Percentiles rank a stretch among this genome's conserved stretches.
phyloP scores from a whole-genome alignment of 2,797 vertebrate genomes.

The Scarus forsteni region DNA sequence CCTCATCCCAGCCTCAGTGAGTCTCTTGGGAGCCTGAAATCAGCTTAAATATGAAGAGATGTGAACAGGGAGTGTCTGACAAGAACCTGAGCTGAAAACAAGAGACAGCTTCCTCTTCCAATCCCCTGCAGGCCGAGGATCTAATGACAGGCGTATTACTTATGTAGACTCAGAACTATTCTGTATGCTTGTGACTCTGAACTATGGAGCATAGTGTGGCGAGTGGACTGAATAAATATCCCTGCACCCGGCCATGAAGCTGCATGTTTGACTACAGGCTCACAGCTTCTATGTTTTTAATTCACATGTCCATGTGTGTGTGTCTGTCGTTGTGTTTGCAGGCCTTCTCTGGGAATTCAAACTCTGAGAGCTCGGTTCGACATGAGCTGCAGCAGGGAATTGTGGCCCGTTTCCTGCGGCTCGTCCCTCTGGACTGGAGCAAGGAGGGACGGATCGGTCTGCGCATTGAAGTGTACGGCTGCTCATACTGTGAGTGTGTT shows the following conservation, averaged over 20 bases:
- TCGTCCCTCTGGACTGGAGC: conserved; percentile 95
- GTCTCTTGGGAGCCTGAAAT: conserved; percentile 31
- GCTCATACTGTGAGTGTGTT: conserved; percentile 93
- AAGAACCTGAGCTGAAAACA: conserved; percentile 18
- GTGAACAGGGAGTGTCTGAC: conserved; percentile 30
- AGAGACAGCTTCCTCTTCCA: conserved; percentile 42
- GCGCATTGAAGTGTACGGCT: conserved; percentile 93
- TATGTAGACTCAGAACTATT: conserved; percentile 62
- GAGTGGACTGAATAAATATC: conserved; percentile 54
- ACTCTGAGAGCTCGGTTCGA: conserved; percentile 92
- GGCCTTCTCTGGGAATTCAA: conserved; percentile 95
- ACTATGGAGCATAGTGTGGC: conserved; percentile 61
- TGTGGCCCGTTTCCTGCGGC: conserved; percentile 88
- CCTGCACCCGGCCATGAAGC: conserved; percentile 46
- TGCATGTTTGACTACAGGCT: conserved; percentile 59
- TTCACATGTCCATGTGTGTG: conserved; percentile 26
- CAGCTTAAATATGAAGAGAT: conserved; percentile 32
- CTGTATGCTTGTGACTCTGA: conserved; percentile 55
- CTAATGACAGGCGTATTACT: conserved; percentile 41
- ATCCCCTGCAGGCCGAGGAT: conserved; percentile 40
- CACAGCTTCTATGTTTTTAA: conserved; percentile 49
- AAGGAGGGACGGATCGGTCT: conserved; percentile 94
- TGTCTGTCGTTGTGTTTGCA: conserved; percentile 56
- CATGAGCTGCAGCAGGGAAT: conserved; percentile 92
- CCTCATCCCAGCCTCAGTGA: conserved; percentile 8